Conservation (phyloP, 2,113 vertebrate species). For the Leuciscus idus region DNA sequence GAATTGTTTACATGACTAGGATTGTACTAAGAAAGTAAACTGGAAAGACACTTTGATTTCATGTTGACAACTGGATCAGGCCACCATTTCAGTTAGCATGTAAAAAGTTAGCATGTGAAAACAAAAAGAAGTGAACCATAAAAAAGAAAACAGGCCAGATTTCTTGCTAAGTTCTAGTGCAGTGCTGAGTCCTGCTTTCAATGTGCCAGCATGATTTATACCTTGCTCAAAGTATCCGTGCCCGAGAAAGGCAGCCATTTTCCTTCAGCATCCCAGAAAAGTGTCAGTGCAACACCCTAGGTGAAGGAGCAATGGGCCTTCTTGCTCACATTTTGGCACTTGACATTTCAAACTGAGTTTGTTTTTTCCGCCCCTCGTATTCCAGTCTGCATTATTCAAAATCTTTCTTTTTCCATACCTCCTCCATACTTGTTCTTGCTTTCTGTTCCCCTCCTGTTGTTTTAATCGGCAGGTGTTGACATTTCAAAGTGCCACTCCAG, state of each 20-base stretch:
- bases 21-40: not conserved
- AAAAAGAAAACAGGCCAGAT: conserved; percentile 25
- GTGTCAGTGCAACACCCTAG: not conserved
- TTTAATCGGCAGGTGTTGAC: conserved; percentile 42
- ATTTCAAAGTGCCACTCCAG: conserved; percentile 47
- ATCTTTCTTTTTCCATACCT: conserved; percentile 14
- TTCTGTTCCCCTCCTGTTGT: not conserved
- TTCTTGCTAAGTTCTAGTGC: conserved; percentile 18
- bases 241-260: conserved; percentile 10
- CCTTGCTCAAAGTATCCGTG: not conserved
- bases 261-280: not conserved
- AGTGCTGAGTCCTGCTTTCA: conserved; percentile 48
- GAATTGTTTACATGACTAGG: not conserved
- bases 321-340: conserved; percentile 33
- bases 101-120: not conserved
- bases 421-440: not conserved
- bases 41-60: not conserved
- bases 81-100: not conserved
- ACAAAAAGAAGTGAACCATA: not conserved
- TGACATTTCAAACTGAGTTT: conserved; percentile 54
- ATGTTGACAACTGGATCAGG: not conserved
- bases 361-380: conserved; percentile 19
- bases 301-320: conserved; percentile 21
- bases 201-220: conserved; percentile 56
- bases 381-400: conserved; percentile 21